phyloP scores from a whole-genome alignment of 2,797 vertebrate genomes.

The Alectoris magna region DNA sequence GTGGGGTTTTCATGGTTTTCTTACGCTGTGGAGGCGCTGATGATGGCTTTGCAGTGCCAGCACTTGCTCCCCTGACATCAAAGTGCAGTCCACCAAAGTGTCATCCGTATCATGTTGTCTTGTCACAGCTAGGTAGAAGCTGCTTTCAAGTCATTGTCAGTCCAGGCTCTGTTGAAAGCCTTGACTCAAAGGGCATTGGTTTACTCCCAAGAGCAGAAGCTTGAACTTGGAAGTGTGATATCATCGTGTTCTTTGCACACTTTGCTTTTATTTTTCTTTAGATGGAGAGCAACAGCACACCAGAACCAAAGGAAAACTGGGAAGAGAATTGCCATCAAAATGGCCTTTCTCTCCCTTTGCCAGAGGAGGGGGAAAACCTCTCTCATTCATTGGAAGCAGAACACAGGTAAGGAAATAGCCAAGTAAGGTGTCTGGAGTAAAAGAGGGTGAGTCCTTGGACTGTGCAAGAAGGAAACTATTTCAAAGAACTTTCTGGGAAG shows the following conservation, averaged over 20 bases:
- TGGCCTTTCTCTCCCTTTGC: conserved; percentile 91
- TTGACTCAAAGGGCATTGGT: not conserved
- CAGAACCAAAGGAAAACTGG: conserved; percentile 93
- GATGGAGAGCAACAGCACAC: conserved; percentile 90
- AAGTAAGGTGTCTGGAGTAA: not conserved
- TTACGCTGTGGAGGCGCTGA: not conserved
- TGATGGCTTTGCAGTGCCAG: not conserved
- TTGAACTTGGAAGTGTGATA: not conserved
- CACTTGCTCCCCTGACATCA: not conserved
- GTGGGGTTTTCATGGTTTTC: rapidly evolving
- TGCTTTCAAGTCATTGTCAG: not conserved
- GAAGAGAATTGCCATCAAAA: conserved; percentile 93
- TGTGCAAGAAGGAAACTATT: not conserved
- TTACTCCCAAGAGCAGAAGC: not conserved
- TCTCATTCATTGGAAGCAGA: conserved; percentile 98
- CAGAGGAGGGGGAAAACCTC: conserved; percentile 92
- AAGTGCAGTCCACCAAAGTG: not conserved
- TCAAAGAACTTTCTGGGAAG: not conserved
- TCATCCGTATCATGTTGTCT: rapidly evolving
- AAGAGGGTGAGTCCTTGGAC: not conserved
- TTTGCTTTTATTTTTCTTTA: conserved; percentile 54
- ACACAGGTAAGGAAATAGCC: conserved; percentile 86
- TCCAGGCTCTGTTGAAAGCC: not conserved
- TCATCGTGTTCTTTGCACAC: rapidly evolving
- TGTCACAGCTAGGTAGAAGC: not conserved